These are phyloP conservation scores for Ophthalmotilapia sp. DNA, from an alignment of 2,113 vertebrate species.

Conservation along the genomic window DNA sequence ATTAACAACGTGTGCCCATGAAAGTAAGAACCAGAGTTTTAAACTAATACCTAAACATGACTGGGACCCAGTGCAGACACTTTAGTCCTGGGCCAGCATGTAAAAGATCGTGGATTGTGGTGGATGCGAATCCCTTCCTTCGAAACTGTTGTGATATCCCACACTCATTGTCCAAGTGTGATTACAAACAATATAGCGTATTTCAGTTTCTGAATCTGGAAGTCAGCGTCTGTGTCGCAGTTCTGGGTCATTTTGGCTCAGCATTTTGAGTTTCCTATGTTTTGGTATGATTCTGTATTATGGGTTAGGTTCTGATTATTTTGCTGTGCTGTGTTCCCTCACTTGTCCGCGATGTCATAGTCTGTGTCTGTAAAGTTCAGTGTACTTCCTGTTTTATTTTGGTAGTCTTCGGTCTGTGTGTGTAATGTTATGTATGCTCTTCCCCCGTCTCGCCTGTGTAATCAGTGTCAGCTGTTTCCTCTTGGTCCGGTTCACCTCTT, in stretches of 20 bases:
- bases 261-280: not conserved
- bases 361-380: not conserved
- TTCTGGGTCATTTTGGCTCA: not conserved
- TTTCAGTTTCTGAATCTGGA: not conserved
- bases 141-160: not conserved
- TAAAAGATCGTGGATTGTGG: not conserved
- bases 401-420: not conserved
- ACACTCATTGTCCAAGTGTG: not conserved
- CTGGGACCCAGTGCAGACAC: not conserved
- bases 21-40: not conserved
- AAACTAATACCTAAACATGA: not conserved
- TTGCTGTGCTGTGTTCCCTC: not conserved
- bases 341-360: accelerated
- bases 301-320: not conserved
- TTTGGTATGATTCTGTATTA: not conserved
- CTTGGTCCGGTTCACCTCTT: not conserved
- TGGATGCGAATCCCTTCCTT: not conserved
- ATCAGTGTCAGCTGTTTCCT: not conserved
- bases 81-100: not conserved
- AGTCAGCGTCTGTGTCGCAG: not conserved
- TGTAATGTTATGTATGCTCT: not conserved
- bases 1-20: not conserved
- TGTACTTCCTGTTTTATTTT: not conserved
- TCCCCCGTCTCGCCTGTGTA: not conserved
- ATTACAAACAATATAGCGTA: not conserved